Evolutionary conservation across 2,888 invertebrate genomes (phyloP).

Genomic region (Philonicus albiceps): DNA sequence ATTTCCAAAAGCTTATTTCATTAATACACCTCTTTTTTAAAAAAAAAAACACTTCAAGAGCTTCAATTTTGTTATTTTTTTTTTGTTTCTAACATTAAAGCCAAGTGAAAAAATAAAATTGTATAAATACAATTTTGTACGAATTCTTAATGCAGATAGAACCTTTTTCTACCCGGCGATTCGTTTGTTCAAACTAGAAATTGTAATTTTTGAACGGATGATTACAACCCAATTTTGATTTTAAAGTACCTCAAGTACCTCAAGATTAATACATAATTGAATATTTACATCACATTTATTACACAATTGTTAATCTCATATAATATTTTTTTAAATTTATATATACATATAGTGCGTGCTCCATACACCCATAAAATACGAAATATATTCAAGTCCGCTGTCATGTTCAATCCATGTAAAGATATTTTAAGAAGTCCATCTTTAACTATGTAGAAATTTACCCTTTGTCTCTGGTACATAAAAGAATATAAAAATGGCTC

Average conservation of each 20-base stretch:
- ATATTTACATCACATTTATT: neutral
- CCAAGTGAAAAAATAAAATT: too few species aligned
- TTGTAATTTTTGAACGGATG: neutral
- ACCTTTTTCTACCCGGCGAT: too few species aligned
- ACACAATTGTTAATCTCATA: neutral
- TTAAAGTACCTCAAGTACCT: too few species aligned
- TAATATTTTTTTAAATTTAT: neutral
- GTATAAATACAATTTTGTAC: too few species aligned
- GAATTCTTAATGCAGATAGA: too few species aligned
- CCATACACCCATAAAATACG: neutral
- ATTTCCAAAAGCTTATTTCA: neutral
- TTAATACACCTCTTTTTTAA: too few species aligned
- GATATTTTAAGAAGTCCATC: neutral
- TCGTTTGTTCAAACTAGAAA: too few species aligned
- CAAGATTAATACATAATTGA: neutral
- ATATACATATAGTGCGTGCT: neutral
- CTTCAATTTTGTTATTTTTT: too few species aligned
- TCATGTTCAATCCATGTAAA: neutral
- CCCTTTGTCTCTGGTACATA: slow-evolving; percentile 59
- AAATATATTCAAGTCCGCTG: neutral
- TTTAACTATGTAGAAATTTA: slow-evolving; percentile 53
- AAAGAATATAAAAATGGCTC: slow-evolving; percentile 55
- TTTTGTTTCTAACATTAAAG: too few species aligned
- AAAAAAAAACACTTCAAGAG: too few species aligned
- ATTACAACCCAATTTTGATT: neutral